A percentile compares a stretch with the other conserved stretches of the same genome.
phyloP scores from a whole-genome alignment of 2,888 invertebrate species.

The Acanthoscelides obtectus region DNA sequence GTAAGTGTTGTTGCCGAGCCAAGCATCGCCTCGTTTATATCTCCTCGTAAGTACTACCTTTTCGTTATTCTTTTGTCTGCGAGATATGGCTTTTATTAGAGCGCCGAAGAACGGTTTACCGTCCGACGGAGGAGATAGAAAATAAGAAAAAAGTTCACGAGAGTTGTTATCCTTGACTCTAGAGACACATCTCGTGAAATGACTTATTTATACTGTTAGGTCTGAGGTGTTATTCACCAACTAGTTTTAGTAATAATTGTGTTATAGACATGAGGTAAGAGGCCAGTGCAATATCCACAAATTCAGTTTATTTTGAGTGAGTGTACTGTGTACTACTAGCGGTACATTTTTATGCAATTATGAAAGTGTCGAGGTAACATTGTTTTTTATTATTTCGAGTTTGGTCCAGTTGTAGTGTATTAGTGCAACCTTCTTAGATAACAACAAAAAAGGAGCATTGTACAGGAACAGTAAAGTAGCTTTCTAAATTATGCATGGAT shows the following conservation, averaged over 20 bases:
- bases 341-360: constrained; percentile 1
- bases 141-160: constrained; percentile 3
- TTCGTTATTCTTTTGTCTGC: background rate
- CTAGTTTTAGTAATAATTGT: constrained; percentile 6
- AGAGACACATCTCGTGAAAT: constrained; percentile 37
- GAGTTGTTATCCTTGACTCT: constrained; percentile 46
- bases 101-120: background rate
- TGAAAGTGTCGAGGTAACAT: constrained; percentile 1
- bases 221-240: constrained; percentile 18
- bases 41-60: background rate
- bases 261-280: constrained; percentile 27
- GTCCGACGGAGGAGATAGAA: background rate
- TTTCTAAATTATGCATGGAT: constrained; percentile 30
- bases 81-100: background rate
- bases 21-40: background rate
- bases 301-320: background rate
- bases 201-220: constrained; percentile 30
- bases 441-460: constrained; percentile 17
- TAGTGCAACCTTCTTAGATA: background rate
- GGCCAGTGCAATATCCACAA: constrained; percentile 1
- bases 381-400: constrained; percentile 3
- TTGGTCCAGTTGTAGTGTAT: background rate
- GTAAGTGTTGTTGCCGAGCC: background rate
- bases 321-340: background rate
- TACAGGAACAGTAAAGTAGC: constrained; percentile 17